A percentile compares a stretch with the other conserved stretches of the same genome.
These are phyloP conservation scores for Megaceryle torquata DNA, from an alignment of 2,113 vertebrate species.

Conservation along the genomic window DNA sequence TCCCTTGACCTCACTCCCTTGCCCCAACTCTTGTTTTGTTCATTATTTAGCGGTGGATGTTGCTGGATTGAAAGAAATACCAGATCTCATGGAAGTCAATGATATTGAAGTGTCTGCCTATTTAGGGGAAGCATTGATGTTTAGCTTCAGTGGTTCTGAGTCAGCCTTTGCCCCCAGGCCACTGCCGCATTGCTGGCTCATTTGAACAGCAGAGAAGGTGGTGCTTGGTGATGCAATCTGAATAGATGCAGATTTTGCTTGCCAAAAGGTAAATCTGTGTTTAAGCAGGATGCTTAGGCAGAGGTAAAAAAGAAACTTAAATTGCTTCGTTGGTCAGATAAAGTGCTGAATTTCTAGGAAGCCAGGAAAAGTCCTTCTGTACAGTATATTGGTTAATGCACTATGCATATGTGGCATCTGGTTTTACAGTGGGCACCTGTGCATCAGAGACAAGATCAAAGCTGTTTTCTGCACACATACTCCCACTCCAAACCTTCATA, in stretches of 20 bases:
- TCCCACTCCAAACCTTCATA: not conserved
- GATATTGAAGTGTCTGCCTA: slow-evolving; percentile 51
- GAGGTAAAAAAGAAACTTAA: not conserved
- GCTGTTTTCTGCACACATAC: not conserved
- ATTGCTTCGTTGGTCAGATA: not conserved
- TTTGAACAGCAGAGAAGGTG: slow-evolving; percentile 40
- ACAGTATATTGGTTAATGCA: not conserved
- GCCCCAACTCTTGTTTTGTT: not conserved
- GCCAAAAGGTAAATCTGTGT: not conserved
- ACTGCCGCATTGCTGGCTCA: slow-evolving; percentile 26
- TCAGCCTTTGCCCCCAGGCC: slow-evolving; percentile 62
- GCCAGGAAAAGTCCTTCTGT: not conserved
- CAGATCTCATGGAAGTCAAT: slow-evolving; percentile 34
- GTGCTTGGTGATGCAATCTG: slow-evolving; percentile 42
- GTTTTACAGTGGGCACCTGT: not conserved
- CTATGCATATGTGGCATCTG: not conserved
- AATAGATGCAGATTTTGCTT: not conserved
- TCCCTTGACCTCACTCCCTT: not conserved
- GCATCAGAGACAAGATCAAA: not conserved
- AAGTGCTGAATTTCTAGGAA: slow-evolving; percentile 8
- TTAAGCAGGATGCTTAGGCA: not conserved
- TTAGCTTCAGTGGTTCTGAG: slow-evolving; percentile 61
- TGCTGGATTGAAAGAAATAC: slow-evolving; percentile 34
- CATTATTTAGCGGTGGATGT: not conserved
- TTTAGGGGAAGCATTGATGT: slow-evolving; percentile 56